Conservation (phyloP, 2,888 invertebrate species). For the Teleogryllus oceanicus region DNA sequence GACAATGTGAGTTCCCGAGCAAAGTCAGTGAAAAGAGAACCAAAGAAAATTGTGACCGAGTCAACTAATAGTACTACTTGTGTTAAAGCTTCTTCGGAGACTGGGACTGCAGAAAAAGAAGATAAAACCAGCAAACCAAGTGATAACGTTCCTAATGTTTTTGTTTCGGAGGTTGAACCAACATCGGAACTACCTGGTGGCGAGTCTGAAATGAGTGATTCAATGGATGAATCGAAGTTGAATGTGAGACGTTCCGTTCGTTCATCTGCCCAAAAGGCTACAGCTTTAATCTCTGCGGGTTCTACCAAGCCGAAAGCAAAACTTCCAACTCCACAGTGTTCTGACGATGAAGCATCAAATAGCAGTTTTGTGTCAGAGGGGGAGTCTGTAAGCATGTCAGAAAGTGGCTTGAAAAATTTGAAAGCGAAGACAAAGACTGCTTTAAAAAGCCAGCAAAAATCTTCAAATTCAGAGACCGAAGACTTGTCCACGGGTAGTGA, state of each 20-base stretch:
- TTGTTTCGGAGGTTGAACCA: not conserved
- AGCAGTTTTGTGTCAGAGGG: not conserved
- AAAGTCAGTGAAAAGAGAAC: no score
- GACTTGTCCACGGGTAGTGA: not conserved
- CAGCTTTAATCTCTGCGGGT: not conserved
- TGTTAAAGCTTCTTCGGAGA: no score
- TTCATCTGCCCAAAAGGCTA: not conserved
- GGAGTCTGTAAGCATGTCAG: not conserved
- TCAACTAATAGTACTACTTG: no score
- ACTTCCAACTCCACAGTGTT: not conserved
- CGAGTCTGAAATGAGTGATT: not conserved
- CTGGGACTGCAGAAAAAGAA: no score
- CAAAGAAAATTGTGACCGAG: no score
- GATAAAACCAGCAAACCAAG: no score
- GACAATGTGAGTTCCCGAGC: no score
- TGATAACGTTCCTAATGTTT: not conserved
- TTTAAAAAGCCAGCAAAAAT: not conserved
- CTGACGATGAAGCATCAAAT: not conserved
- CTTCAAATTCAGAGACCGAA: not conserved
- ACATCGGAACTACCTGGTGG: not conserved
- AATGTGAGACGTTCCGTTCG: not conserved
- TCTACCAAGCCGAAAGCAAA: not conserved
- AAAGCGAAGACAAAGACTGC: not conserved
- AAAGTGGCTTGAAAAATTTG: not conserved
- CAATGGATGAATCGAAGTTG: not conserved